Percentiles rank a stretch among this genome's conserved stretches.
Evolutionary conservation across 1,140 invertebrate genomes (phyloP).

Genomic region (Drosophila fuyamai): DNA sequence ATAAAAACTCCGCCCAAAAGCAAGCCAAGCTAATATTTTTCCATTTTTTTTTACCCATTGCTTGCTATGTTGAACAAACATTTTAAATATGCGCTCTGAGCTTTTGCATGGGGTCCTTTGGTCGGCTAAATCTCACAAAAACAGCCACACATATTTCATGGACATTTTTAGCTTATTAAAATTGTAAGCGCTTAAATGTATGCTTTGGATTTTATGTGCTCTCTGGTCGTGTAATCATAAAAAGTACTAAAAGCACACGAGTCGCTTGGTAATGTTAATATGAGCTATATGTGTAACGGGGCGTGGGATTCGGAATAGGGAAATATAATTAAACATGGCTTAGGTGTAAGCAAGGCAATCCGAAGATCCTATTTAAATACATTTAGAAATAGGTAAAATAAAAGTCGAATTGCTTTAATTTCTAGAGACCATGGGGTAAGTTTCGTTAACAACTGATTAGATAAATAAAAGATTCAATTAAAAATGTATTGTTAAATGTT

Average conservation of each 20-base stretch:
- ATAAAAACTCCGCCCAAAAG: constrained; percentile 2
- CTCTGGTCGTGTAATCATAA: constrained; percentile 31
- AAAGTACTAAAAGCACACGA: constrained; percentile 17
- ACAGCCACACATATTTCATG: constrained; percentile 38
- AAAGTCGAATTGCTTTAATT: too few relatives aligned
- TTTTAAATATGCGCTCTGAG: constrained; percentile 30
- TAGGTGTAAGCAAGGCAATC: not conserved
- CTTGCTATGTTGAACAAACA: constrained; percentile 32
- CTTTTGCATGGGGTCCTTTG: constrained; percentile 33
- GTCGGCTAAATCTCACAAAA: constrained; percentile 14
- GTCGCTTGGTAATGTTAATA: constrained; percentile 11
- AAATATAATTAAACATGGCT: constrained; percentile 17
- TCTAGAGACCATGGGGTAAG: too few relatives aligned
- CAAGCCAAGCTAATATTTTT: constrained; percentile 15
- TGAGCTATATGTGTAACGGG: constrained; percentile 14
- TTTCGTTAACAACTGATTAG: too few relatives aligned
- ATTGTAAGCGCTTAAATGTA: constrained; percentile 48
- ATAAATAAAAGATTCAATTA: too few relatives aligned
- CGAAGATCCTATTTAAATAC: not conserved
- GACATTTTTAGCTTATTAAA: constrained; percentile 62
- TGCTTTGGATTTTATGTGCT: constrained; percentile 41
- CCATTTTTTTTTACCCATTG: constrained; percentile 1
- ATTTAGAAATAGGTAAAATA: not conserved
- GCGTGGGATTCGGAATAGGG: not conserved
- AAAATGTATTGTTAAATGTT: too few relatives aligned